These are phyloP conservation scores for Pipra filicauda DNA, from an alignment of 2,113 vertebrate species.

Conservation along the genomic window DNA sequence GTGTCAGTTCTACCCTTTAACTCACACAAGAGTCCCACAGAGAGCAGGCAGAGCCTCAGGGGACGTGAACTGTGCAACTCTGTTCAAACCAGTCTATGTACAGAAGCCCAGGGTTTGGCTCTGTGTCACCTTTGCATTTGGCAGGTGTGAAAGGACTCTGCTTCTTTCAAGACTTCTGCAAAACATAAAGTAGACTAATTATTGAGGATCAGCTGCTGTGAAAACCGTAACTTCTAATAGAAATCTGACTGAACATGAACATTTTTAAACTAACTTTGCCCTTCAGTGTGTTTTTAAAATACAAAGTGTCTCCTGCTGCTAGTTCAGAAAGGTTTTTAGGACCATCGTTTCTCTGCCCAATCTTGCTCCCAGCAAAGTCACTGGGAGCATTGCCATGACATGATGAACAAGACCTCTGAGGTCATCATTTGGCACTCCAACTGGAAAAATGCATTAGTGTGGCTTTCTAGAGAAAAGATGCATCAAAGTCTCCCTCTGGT, in stretches of 20 bases:
- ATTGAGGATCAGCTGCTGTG: background rate
- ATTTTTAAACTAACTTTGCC: background rate
- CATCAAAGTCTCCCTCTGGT: background rate
- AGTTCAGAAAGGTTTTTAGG: background rate
- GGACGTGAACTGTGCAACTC: background rate
- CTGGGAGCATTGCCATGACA: background rate
- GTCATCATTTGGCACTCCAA: background rate
- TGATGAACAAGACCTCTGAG: background rate
- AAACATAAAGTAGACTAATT: background rate
- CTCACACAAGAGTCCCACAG: background rate
- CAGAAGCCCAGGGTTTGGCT: background rate
- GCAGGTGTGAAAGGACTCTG: background rate
- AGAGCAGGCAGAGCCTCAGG: background rate
- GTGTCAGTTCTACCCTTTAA: fast-evolving
- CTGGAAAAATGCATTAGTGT: slow-evolving; percentile 13
- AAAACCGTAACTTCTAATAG: background rate
- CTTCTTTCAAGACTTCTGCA: background rate
- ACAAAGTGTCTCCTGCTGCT: background rate
- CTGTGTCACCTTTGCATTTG: background rate
- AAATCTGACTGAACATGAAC: background rate
- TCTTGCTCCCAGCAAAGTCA: background rate
- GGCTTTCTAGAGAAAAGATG: background rate
- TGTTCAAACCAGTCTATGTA: background rate
- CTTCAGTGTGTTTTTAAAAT: background rate
- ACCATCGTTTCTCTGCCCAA: background rate